phyloP scores from a whole-genome alignment of 2,797 vertebrate species.

The Lagocephalus sceleratus region DNA sequence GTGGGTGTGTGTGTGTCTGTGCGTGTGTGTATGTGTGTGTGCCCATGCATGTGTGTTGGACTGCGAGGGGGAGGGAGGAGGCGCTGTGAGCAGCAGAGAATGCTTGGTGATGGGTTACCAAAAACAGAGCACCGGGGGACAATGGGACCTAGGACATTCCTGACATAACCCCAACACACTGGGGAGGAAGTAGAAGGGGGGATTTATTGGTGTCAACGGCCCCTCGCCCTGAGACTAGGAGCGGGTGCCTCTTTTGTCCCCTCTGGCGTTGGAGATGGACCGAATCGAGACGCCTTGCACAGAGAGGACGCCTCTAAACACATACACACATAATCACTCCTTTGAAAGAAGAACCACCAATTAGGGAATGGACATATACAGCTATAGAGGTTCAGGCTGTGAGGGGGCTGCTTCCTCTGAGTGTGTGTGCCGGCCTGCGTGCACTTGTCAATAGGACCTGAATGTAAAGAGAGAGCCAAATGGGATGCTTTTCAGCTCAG shows the following conservation, averaged over 20 bases:
- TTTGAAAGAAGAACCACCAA: constrained; percentile 74
- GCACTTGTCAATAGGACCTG: constrained; percentile 60
- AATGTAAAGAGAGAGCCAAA: constrained; percentile 62
- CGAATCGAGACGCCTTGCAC: constrained; percentile 68
- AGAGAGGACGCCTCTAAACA: constrained; percentile 66
- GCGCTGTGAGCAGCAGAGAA: constrained; percentile 59
- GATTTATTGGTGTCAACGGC: constrained; percentile 78
- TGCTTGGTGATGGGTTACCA: constrained; percentile 77
- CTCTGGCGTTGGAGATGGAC: constrained; percentile 67
- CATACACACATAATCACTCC: constrained; percentile 66
- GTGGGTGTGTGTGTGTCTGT: constrained; percentile 40
- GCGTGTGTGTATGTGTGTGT: constrained; percentile 26
- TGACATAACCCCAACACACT: constrained; percentile 79
- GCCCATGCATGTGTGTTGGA: constrained; percentile 42
- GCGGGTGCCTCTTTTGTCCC: constrained; percentile 75
- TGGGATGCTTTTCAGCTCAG: constrained; percentile 66
- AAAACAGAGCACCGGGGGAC: constrained; percentile 71
- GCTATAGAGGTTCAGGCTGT: constrained; percentile 51
- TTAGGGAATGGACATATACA: constrained; percentile 70
- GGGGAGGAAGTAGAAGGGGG: constrained; percentile 71
- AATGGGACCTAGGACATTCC: constrained; percentile 77
- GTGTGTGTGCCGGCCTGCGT: constrained; percentile 32
- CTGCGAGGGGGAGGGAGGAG: constrained; percentile 60
- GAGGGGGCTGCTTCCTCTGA: constrained; percentile 37
- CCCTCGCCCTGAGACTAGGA: constrained; percentile 66